A percentile compares a stretch with the other conserved stretches of the same genome.
These are phyloP conservation scores for Nipponia nippon DNA, from an alignment of 2,113 vertebrate species.

Conservation along the genomic window DNA sequence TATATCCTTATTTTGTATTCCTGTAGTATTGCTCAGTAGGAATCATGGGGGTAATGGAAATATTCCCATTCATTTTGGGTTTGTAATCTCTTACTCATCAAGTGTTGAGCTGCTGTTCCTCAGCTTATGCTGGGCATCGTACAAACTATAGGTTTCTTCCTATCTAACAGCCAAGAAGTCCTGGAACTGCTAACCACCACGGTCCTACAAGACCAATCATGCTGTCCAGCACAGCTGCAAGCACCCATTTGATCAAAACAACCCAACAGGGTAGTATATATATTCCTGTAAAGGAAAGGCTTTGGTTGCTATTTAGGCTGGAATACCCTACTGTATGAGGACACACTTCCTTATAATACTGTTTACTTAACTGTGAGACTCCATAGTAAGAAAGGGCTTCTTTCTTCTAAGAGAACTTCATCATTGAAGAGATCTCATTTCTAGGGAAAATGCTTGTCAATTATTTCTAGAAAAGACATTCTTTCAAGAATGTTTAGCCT, in stretches of 20 bases:
- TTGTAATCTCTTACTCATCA: not conserved
- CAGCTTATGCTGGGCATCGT: not conserved
- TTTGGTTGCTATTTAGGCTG: not conserved
- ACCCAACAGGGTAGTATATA: not conserved
- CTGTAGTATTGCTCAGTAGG: not conserved
- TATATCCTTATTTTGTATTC: not conserved
- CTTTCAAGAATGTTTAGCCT: not conserved
- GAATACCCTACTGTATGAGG: not conserved
- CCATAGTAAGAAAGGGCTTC: not conserved
- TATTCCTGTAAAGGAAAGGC: not conserved
- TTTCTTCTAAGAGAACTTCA: not conserved
- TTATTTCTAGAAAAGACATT: conserved; percentile 17
- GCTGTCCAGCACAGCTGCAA: not conserved
- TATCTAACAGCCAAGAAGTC: not conserved
- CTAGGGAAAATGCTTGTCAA: not conserved
- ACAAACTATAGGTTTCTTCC: not conserved
- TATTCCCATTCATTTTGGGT: not conserved
- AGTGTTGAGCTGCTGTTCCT: not conserved
- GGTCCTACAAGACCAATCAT: not conserved
- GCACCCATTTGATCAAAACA: not conserved
- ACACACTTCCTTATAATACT: not conserved
- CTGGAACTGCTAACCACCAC: not conserved
- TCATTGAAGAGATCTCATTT: not conserved
- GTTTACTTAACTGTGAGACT: not conserved
- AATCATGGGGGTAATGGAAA: not conserved